phyloP scores from a whole-genome alignment of 2,113 vertebrate species.

The Elgaria multicarinata region DNA sequence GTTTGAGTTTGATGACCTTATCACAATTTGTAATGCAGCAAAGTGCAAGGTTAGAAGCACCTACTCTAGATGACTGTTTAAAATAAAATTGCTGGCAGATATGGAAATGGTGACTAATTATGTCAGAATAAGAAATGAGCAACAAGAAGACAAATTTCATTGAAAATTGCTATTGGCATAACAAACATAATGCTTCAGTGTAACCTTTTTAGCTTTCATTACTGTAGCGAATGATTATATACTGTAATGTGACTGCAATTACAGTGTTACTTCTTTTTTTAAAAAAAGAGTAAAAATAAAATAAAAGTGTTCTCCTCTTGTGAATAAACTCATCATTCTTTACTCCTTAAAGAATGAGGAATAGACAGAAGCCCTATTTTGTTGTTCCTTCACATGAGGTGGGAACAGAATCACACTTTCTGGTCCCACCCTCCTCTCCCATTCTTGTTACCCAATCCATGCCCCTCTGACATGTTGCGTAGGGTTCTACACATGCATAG shows the following conservation, averaged over 20 bases:
- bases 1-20: not conserved
- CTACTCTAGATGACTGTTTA: not conserved
- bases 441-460: not conserved
- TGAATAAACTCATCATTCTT: not conserved
- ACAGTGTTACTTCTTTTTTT: too few species aligned
- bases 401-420: not conserved
- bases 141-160: not conserved
- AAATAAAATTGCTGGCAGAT: not conserved
- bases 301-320: not conserved
- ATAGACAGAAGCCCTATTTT: not conserved
- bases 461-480: not conserved
- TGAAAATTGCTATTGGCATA: not conserved
- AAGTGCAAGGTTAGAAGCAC: not conserved
- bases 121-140: not conserved
- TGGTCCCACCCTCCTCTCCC: not conserved
- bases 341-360: not conserved
- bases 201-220: not conserved
- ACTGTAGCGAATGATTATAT: not conserved
- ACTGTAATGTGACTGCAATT: not conserved
- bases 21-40: not conserved
- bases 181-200: not conserved
- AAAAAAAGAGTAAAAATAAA: constrained; percentile 44
- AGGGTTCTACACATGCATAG: too few species aligned
- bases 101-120: not conserved
- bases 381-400: not conserved